These are phyloP conservation scores for Rhinolophus ferrumequinum DNA, from an alignment of 2,113 vertebrate genomes.

Conservation along the genomic window DNA sequence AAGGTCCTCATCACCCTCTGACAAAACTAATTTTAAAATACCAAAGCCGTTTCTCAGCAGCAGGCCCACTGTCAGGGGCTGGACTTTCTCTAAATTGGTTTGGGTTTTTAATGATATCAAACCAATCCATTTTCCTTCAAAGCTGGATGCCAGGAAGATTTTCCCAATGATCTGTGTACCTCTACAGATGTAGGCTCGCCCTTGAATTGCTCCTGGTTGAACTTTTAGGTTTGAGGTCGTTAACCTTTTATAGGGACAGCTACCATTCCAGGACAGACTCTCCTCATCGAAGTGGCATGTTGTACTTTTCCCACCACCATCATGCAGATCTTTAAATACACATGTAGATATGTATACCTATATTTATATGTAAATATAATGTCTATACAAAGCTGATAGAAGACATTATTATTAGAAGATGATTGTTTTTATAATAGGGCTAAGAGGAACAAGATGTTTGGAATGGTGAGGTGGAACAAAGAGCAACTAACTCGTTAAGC, in stretches of 20 bases:
- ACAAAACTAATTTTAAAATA: slow-evolving; percentile 16
- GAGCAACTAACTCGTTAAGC: not conserved
- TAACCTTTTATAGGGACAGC: not conserved
- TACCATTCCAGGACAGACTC: not conserved
- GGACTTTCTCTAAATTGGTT: not conserved
- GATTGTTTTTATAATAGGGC: not conserved
- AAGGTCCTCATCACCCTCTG: not conserved
- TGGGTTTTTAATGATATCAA: not conserved
- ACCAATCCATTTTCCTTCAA: not conserved
- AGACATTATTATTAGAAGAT: not conserved
- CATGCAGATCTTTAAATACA: not conserved
- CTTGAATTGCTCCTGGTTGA: not conserved
- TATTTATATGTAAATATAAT: not conserved
- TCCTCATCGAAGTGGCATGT: not conserved
- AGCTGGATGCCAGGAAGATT: not conserved
- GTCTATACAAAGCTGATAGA: not conserved
- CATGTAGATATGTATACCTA: not conserved
- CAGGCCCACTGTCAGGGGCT: not conserved
- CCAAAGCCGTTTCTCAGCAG: not conserved
- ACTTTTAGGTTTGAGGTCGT: not conserved
- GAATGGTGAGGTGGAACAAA: not conserved
- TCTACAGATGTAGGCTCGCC: not conserved
- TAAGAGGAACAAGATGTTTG: not conserved
- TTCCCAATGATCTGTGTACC: not conserved
- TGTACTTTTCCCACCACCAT: not conserved